Base-by-base conservation (phyloP, 2,113 vertebrate species). In the Apeltes quadracus region DNA sequence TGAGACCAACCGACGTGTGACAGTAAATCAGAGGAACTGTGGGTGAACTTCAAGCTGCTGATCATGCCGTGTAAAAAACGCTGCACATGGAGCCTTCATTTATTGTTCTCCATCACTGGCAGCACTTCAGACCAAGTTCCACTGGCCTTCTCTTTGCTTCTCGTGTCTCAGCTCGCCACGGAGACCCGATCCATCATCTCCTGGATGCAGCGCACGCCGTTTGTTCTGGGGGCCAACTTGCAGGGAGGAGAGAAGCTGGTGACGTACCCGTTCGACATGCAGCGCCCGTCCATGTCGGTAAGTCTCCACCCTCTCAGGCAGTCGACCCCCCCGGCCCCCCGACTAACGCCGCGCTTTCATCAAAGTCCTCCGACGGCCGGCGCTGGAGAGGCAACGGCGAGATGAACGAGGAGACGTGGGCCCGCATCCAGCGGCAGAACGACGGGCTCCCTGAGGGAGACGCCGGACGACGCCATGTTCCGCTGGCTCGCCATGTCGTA, bases 401-500 rank as follows among this genome's bases (percentile, higher is more conserved):
- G 4, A 89, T 93, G 90, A 93, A 84, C 0, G 96, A 96, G 72
- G 93, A 94, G 41, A 93, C 93, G 0, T 94, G 93, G 93, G 91
- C 91, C 13, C 87, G 91, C 7, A 89, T 93, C 13, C 93, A 94
- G 77, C 78, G 91, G n/a, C 92, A 94, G 85, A 92, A 90, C 12
- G 90, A 93, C n/a, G 48, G 93, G 90, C 0, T 89, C 89, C 6
- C 84, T 92, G 65, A 92, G 93, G 81, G 94, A 95, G 87, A 96
- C 95, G 0, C 92, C 96, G 0, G 98, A 99, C 70, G 95, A 98
- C 0, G 92, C 95, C 48, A 94, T 99, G 85, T 99, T 99, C 82
- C 94, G 96, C 43, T 99, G 98, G 98, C 88, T 99, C 7, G 96
- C 97, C 18, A 96, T 98, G 88, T 94, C 97, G 5, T 99, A 95